These are phyloP conservation scores for Sebastes cheni DNA, from an alignment of 2,797 vertebrate species.

Conservation along the genomic window DNA sequence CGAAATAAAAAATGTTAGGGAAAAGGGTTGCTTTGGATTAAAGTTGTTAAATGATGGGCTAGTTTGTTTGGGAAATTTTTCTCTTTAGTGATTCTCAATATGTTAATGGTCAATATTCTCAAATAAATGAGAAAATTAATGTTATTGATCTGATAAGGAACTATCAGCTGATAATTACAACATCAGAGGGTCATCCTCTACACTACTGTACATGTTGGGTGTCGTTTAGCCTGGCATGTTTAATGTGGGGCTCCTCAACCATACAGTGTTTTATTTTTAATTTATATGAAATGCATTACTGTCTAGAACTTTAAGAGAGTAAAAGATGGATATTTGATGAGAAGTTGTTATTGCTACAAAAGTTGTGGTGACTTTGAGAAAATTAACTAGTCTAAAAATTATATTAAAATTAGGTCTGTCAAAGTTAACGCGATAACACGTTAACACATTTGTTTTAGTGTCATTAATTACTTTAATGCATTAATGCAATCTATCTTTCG, in stretches of 20 bases:
- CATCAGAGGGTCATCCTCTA: background rate
- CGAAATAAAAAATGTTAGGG: background rate
- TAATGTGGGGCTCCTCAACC: background rate
- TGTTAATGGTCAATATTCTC: background rate
- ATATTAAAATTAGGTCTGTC: background rate
- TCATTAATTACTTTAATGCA: too few relatives aligned
- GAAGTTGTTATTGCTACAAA: background rate
- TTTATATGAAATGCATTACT: background rate
- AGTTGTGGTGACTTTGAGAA: background rate
- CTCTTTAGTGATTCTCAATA: background rate
- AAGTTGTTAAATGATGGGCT: background rate
- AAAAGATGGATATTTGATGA: background rate
- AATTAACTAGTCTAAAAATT: background rate
- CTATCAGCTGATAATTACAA: background rate
- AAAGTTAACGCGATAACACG: too few relatives aligned
- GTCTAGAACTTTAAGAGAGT: background rate
- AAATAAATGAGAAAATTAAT: background rate
- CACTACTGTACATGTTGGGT: background rate
- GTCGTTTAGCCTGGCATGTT: background rate
- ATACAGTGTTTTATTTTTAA: background rate
- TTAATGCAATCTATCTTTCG: accelerated
- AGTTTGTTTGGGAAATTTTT: background rate
- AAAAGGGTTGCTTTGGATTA: background rate
- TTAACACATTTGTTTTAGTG: too few relatives aligned
- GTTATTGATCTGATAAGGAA: background rate